phyloP scores from a whole-genome alignment of 2,113 vertebrate species.

The Peromyscus maniculatus region DNA sequence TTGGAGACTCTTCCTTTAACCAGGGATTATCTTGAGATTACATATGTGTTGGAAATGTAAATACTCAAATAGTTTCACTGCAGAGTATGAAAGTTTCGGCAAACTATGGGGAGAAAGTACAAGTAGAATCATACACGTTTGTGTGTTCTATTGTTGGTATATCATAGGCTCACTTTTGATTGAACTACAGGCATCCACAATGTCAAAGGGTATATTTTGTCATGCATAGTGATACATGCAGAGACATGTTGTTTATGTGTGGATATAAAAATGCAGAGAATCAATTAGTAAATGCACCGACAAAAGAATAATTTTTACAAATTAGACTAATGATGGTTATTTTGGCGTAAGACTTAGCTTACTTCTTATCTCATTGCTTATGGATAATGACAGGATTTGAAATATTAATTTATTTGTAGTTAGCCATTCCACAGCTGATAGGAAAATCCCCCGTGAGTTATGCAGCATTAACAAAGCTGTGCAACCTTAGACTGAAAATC shows the following conservation, averaged over 20 bases:
- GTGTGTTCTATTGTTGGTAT: neutral
- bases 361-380: neutral
- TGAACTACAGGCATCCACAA: neutral
- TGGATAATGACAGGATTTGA: neutral
- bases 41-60: neutral
- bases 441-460: neutral
- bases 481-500: neutral
- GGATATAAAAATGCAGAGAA: neutral
- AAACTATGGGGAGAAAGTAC: neutral
- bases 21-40: neutral
- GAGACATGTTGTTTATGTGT: neutral
- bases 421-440: neutral
- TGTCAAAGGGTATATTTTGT: neutral
- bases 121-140: neutral
- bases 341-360: neutral
- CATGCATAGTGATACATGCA: neutral
- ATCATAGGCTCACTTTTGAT: neutral
- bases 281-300: neutral
- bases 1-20: constrained; percentile 47
- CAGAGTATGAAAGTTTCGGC: neutral
- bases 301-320: constrained; percentile 29
- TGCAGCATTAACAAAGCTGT: neutral
- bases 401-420: constrained; percentile 3
- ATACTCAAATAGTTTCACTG: constrained; percentile 8
- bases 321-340: neutral